Percentiles rank a stretch among this genome's conserved stretches.
Evolutionary conservation across 2,113 vertebrate species (phyloP).

Genomic region (Fulica atra): DNA sequence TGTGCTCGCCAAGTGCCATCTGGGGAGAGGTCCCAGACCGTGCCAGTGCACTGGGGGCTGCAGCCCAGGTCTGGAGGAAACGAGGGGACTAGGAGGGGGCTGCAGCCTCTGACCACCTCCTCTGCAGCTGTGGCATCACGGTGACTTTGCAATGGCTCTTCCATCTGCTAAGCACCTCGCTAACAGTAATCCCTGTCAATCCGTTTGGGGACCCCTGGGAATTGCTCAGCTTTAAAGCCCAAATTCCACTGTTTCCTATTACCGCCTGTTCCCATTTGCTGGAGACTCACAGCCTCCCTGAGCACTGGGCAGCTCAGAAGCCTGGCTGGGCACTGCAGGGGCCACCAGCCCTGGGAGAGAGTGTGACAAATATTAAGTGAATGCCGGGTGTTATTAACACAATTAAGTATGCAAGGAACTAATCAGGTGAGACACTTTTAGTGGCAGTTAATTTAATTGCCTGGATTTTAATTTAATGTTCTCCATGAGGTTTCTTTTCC

Average conservation of each 20-base stretch:
- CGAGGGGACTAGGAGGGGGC: fast-evolving
- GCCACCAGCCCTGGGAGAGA: background rate
- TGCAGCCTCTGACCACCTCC: background rate
- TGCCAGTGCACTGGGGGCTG: background rate
- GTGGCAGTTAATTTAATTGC: slow-evolving; percentile 63
- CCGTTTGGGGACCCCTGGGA: background rate
- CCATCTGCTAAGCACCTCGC: slow-evolving; percentile 2
- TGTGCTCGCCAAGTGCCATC: background rate
- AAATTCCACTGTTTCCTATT: slow-evolving; percentile 19
- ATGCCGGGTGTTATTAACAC: background rate
- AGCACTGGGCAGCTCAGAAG: background rate
- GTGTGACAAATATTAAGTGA: background rate
- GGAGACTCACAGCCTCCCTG: background rate
- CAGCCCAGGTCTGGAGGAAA: background rate
- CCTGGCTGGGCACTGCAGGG: background rate
- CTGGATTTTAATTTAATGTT: slow-evolving; percentile 31
- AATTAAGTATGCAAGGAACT: slow-evolving; percentile 50
- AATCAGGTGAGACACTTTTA: slow-evolving; percentile 58
- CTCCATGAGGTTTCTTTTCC: background rate
- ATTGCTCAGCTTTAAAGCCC: background rate
- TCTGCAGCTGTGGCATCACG: background rate
- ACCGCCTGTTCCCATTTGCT: background rate
- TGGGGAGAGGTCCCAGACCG: background rate
- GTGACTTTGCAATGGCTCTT: background rate
- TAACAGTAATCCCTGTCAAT: slow-evolving; percentile 32